A percentile compares a stretch with the other conserved stretches of the same genome.
Evolutionary conservation across 2,113 vertebrate species (phyloP).

Genomic region (Pelvicachromis taeniatus): DNA sequence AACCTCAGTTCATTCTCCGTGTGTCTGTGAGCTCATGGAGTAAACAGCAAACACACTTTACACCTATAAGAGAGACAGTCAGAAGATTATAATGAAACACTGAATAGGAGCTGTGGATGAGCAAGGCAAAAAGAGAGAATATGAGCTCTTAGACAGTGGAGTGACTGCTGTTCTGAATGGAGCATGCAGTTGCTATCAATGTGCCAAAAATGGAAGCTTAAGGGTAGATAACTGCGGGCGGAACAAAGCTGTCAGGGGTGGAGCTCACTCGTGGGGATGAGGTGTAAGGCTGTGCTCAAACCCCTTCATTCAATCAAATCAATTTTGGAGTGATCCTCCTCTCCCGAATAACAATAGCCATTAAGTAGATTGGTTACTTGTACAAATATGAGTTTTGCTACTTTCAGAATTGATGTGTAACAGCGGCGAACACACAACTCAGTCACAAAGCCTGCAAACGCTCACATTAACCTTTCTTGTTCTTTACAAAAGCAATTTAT

Average conservation of each 20-base stretch:
- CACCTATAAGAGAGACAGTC: neutral
- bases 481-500: slow-evolving; percentile 43
- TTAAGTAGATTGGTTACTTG: slow-evolving; percentile 27
- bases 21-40: neutral
- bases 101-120: neutral
- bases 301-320: neutral
- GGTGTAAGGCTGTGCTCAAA: neutral
- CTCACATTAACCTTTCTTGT: slow-evolving; percentile 56
- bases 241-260: neutral
- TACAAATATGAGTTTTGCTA: slow-evolving; percentile 37
- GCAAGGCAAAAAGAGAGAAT: neutral
- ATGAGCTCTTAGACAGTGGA: neutral
- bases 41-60: neutral
- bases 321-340: neutral
- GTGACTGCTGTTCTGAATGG: neutral
- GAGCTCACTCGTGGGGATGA: neutral
- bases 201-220: neutral
- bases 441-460: neutral
- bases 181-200: neutral
- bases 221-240: neutral
- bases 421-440: neutral
- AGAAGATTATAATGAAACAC: neutral
- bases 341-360: slow-evolving; percentile 14
- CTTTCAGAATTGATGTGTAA: slow-evolving; percentile 21
- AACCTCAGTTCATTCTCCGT: neutral